Percentiles rank a stretch among this genome's conserved stretches.
These are phyloP conservation scores for Pectinophora gossypiella DNA, from an alignment of 1,140 invertebrate species.

Conservation along the genomic window DNA sequence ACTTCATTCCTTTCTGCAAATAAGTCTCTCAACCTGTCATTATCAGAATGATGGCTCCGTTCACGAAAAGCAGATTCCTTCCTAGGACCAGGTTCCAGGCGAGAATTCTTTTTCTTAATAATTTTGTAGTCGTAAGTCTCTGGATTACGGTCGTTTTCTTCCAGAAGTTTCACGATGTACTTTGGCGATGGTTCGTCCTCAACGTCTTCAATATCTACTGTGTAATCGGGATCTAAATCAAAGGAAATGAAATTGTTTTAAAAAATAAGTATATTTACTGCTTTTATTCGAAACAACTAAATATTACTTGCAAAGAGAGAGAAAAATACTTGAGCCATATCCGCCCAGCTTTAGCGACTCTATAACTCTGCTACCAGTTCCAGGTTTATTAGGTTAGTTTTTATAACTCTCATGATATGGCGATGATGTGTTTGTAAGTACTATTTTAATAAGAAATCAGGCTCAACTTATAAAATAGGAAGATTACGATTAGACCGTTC, in stretches of 20 bases:
- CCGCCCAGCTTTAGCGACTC: too few relatives aligned
- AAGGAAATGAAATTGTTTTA: too few relatives aligned
- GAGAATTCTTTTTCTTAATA: conserved; percentile 55
- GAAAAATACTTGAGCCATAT: too few relatives aligned
- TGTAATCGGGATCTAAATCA: conserved; percentile 55
- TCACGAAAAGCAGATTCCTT: conserved; percentile 75
- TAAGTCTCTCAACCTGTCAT: conserved; percentile 75
- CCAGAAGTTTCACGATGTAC: conserved; percentile 55
- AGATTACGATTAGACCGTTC: too few relatives aligned
- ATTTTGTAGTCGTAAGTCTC: conserved; percentile 59
- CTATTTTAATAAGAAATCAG: too few relatives aligned
- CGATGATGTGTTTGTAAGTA: not conserved
- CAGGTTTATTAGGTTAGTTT: too few relatives aligned
- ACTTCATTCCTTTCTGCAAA: conserved; percentile 74
- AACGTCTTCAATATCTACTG: conserved; percentile 46
- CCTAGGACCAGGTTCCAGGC: conserved; percentile 10
- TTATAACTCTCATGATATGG: too few relatives aligned
- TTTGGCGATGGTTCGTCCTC: conserved; percentile 49
- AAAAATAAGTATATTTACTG: too few relatives aligned
- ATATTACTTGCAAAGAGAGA: too few relatives aligned
- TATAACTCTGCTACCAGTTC: too few relatives aligned
- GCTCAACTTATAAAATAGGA: too few relatives aligned
- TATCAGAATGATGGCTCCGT: conserved; percentile 70
- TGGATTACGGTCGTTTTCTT: conserved; percentile 40
- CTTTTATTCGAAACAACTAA: too few relatives aligned